These are phyloP conservation scores for Fregata magnificens DNA, from an alignment of 2,113 vertebrate genomes.

Conservation along the genomic window DNA sequence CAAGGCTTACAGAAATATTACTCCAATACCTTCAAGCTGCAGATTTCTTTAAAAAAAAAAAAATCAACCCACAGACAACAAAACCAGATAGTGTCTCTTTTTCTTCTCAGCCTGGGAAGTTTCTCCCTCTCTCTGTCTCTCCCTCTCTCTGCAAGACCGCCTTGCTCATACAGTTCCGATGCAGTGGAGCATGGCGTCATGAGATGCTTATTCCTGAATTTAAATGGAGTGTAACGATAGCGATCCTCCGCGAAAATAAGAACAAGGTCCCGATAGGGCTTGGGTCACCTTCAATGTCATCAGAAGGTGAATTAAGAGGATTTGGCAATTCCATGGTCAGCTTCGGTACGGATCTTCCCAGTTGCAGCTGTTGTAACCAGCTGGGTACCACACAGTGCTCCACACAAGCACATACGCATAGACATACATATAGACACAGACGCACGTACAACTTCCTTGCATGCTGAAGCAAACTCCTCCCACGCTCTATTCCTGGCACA, in stretches of 20 bases:
- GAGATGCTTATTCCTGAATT: constrained; percentile 64
- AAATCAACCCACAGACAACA: neutral
- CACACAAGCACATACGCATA: neutral
- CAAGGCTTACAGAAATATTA: constrained; percentile 42
- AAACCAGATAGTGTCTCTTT: neutral
- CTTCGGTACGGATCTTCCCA: neutral
- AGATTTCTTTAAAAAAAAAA: neutral
- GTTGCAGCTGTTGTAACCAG: neutral
- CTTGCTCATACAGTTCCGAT: constrained; percentile 55
- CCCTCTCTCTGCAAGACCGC: constrained; percentile 25
- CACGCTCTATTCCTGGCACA: constrained; percentile 3
- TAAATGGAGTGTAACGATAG: constrained; percentile 42
- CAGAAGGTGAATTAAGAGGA: constrained; percentile 46
- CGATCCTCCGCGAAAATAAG: neutral
- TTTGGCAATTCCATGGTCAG: constrained; percentile 52
- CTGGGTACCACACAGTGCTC: neutral
- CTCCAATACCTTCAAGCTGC: constrained; percentile 29
- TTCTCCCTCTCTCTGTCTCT: constrained; percentile 8
- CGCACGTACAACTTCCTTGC: constrained; percentile 27
- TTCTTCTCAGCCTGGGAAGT: constrained; percentile 30
- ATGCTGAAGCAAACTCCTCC: constrained; percentile 54
- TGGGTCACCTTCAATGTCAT: constrained; percentile 40
- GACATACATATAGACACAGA: neutral
- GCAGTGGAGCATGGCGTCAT: constrained; percentile 64
- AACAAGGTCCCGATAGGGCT: neutral